Evolutionary conservation across 1,140 invertebrate species (phyloP).

Genomic region (Nautilus pompilius): DNA sequence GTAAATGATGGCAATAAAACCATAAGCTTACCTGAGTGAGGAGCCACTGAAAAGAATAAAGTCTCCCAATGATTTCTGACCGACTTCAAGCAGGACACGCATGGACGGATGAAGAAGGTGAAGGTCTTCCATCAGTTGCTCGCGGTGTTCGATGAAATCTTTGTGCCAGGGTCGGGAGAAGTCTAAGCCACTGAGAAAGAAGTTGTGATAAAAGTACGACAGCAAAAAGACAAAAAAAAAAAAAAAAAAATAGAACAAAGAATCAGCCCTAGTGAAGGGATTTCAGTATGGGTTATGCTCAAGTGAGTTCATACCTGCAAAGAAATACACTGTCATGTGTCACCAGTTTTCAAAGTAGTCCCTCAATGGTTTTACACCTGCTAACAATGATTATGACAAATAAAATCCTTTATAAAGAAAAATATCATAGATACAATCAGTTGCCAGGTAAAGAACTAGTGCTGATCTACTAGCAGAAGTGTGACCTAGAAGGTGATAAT

Average conservation of each 20-base stretch:
- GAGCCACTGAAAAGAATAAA: conserved; percentile 47
- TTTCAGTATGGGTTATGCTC: not conserved
- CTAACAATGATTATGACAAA: too few species aligned
- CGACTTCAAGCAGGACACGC: conserved; percentile 44
- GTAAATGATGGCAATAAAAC: not conserved
- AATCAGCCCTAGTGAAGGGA: not conserved
- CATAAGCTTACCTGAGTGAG: conserved; percentile 31
- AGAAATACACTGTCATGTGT: not conserved
- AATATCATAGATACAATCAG: too few species aligned
- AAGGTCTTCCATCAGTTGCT: conserved; percentile 39
- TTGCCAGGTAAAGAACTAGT: too few species aligned
- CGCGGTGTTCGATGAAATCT: conserved; percentile 29
- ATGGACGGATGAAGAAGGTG: conserved; percentile 51
- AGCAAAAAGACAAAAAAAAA: not conserved
- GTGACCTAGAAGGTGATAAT: too few species aligned
- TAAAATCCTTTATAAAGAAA: too few species aligned
- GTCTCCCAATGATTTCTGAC: conserved; percentile 42
- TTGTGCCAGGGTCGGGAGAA: conserved; percentile 53
- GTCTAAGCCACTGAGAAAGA: conserved; percentile 48
- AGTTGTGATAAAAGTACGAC: too few species aligned
- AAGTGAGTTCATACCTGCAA: not conserved
- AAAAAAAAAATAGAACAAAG: not conserved
- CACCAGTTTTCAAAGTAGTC: not conserved
- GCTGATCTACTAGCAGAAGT: too few species aligned
- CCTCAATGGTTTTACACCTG: not conserved